Conservation (phyloP, 2,113 vertebrate genomes). For the Tringa solitaria region DNA sequence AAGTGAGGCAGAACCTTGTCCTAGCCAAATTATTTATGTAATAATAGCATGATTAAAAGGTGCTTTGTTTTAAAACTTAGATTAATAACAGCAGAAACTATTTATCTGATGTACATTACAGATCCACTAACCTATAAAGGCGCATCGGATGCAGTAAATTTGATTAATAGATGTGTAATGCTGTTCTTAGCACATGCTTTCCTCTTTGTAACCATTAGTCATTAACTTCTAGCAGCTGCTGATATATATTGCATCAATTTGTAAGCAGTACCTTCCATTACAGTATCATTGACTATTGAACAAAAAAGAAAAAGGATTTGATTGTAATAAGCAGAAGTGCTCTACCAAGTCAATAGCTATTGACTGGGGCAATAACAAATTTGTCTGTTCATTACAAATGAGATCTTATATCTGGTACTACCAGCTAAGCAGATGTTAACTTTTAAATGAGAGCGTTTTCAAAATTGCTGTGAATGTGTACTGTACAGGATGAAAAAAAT, state of each 20-base stretch:
- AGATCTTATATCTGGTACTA: neutral
- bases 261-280: slow-evolving; percentile 49
- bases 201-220: slow-evolving; percentile 40
- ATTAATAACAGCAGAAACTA: slow-evolving; percentile 49
- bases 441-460: neutral
- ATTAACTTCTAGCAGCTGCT: slow-evolving; percentile 43
- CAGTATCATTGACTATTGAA: slow-evolving; percentile 46
- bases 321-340: slow-evolving; percentile 37
- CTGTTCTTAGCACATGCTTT: slow-evolving; percentile 53
- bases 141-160: slow-evolving; percentile 20
- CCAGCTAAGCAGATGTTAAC: slow-evolving; percentile 32
- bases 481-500: neutral
- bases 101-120: slow-evolving; percentile 54
- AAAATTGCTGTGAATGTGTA: neutral
- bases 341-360: slow-evolving; percentile 18
- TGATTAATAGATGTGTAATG: slow-evolving; percentile 48
- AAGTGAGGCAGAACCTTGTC: neutral
- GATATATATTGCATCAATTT: slow-evolving; percentile 34
- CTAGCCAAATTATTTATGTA: neutral
- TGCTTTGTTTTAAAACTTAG: neutral
- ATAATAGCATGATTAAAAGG: slow-evolving; percentile 37
- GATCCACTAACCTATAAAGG: slow-evolving; percentile 45
- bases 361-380: slow-evolving; percentile 31
- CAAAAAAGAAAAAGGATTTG: slow-evolving; percentile 37
- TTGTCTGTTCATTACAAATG: neutral